These are phyloP conservation scores for Speoplatyrhinus poulsoni DNA, from an alignment of 2,113 vertebrate genomes.

Conservation along the genomic window DNA sequence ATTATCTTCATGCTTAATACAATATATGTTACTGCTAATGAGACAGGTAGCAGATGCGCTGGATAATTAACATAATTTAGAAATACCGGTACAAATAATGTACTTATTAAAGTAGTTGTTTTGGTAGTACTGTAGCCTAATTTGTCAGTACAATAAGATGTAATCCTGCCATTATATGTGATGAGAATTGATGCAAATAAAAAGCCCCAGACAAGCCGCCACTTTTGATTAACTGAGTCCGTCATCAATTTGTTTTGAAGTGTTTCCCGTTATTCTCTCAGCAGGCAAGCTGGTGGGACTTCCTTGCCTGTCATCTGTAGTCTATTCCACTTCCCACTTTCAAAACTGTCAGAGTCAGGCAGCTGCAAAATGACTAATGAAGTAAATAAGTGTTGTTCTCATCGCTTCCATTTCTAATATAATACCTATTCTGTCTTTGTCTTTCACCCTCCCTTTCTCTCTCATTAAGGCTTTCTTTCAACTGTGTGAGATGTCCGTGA, in stretches of 20 bases:
- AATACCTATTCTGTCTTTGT: neutral
- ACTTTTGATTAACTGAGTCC: neutral
- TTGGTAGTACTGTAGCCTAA: neutral
- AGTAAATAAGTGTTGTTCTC: slow-evolving; percentile 47
- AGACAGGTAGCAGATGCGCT: neutral
- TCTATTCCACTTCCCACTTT: slow-evolving; percentile 20
- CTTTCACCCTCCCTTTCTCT: slow-evolving; percentile 4
- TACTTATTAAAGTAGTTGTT: neutral
- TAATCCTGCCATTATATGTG: neutral
- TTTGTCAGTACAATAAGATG: neutral
- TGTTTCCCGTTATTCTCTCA: slow-evolving; percentile 13
- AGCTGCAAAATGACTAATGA: slow-evolving; percentile 55
- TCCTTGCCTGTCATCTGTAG: neutral
- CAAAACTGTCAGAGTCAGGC: slow-evolving; percentile 28
- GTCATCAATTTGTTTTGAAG: neutral
- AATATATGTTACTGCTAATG: neutral
- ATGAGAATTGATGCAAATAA: neutral
- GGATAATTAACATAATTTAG: neutral
- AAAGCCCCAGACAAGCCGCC: neutral
- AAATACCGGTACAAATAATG: neutral
- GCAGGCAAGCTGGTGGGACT: neutral
- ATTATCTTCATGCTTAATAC: neutral
- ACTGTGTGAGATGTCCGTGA: slow-evolving; percentile 36
- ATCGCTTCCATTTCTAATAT: slow-evolving; percentile 3
- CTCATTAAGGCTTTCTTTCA: slow-evolving; percentile 30